A percentile compares a stretch with the other conserved stretches of the same genome.
Evolutionary conservation across 2,888 invertebrate genomes (phyloP).

Genomic region (Crepidodera aurea): DNA sequence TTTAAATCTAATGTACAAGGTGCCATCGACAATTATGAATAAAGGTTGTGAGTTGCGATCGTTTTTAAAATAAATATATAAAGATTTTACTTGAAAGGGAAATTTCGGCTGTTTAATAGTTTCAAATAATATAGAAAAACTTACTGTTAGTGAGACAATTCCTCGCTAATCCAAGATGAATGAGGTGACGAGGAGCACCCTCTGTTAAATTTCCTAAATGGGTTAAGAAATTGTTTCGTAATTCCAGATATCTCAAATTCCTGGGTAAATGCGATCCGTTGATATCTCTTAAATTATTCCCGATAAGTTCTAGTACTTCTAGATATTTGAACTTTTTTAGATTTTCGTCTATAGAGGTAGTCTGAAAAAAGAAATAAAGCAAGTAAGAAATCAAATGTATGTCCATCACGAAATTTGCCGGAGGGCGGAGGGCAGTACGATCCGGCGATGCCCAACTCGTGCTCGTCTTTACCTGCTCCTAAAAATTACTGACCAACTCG

Average conservation of each 20-base stretch:
- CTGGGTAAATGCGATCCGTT: constrained; percentile 59
- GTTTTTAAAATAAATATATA: not conserved
- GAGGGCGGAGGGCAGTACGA: too few species aligned
- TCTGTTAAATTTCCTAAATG: constrained; percentile 56
- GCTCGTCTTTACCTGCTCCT: too few species aligned
- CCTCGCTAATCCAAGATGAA: constrained; percentile 65
- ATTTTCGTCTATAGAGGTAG: constrained; percentile 62
- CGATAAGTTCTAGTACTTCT: constrained; percentile 62
- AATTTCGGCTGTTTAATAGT: too few species aligned
- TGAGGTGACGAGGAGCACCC: constrained; percentile 58
- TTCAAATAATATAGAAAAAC: constrained; percentile 29
- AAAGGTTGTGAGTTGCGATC: too few species aligned
- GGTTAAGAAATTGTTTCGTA: constrained; percentile 63
- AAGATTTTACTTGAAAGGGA: not conserved
- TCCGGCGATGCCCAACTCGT: too few species aligned
- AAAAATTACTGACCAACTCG: too few species aligned
- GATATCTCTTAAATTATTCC: constrained; percentile 58
- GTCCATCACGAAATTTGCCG: too few species aligned
- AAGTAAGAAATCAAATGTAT: too few species aligned
- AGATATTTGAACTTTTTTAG: constrained; percentile 60
- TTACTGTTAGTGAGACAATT: constrained; percentile 61
- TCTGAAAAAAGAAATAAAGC: constrained; percentile 56
- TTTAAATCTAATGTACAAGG: constrained; percentile 20
- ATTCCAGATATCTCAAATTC: constrained; percentile 62
- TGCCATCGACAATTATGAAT: not conserved